Percentiles rank a stretch among this genome's conserved stretches.
These are phyloP conservation scores for Ochropleura plecta DNA, from an alignment of 2,888 invertebrate genomes.

Conservation along the genomic window DNA sequence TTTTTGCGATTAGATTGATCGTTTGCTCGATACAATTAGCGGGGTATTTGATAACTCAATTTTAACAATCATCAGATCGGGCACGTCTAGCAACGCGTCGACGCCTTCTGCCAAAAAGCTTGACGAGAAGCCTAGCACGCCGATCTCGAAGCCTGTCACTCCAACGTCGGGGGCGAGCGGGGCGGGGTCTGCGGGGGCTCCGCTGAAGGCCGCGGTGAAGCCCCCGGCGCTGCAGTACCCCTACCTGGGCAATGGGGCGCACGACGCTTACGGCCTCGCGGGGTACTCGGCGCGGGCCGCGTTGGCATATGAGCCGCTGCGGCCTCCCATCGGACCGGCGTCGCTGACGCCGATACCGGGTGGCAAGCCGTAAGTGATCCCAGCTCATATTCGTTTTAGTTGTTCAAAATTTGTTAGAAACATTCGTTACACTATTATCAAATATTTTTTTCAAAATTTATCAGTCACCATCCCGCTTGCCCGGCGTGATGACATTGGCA, in stretches of 20 bases:
- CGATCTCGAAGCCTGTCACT: conserved; percentile 97
- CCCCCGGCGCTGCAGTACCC: conserved; percentile 92
- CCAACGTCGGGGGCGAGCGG: conserved; percentile 93
- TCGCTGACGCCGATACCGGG: conserved; percentile 93
- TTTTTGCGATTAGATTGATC: conserved; percentile 56
- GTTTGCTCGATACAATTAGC: conserved; percentile 43
- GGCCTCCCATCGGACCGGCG: conserved; percentile 89
- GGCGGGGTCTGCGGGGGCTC: conserved; percentile 91
- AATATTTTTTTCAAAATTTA: conserved; percentile 38
- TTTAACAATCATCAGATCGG: conserved; percentile 90
- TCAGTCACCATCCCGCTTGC: conserved; percentile 62
- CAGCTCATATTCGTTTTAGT: conserved; percentile 61
- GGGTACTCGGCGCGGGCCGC: conserved; percentile 89
- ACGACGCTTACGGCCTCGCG: conserved; percentile 88
- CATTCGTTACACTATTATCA: conserved; percentile 31
- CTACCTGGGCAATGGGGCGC: conserved; percentile 89
- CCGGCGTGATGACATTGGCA: conserved; percentile 61
- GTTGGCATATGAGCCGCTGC: conserved; percentile 87
- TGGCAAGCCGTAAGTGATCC: conserved; percentile 95
- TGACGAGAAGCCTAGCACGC: conserved; percentile 97
- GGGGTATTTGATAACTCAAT: conserved; percentile 52
- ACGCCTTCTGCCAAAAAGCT: conserved; percentile 96
- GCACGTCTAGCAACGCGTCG: conserved; percentile 97
- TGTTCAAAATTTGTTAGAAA: conserved; percentile 60
- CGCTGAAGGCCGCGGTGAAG: conserved; percentile 90